Evolutionary conservation across 2,797 vertebrate species (phyloP), one percentile per base, ranked within the genome.

Genomic region (Anguilla marmorata): DNA sequence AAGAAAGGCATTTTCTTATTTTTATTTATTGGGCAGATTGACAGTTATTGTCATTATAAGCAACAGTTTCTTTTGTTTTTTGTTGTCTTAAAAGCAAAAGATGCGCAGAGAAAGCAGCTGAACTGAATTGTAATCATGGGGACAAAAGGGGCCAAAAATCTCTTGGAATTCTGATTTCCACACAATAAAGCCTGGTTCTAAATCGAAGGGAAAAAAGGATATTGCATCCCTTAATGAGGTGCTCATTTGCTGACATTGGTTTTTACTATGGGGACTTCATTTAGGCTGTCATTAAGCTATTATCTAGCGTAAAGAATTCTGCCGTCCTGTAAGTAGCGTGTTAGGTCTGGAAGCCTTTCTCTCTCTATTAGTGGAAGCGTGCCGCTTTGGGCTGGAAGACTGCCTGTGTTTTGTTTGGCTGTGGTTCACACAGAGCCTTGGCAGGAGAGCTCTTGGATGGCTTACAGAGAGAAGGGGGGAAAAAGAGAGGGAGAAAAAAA

Each of bases 351-450:
- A 90, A 92, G 93, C 91, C 89, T 90, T 96, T 95, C 83, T 93
- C 95, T 96, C 96, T 97, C 96, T 96, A 94, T 97, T 96, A 97
- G 97, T 96, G 97, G 96, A 95, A 97, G 97, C 94, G 96, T 94
- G 96, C 96, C 94, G 96, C 95, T 95, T 95, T 95, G 94, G 95
- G 90, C 96, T 96, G 97, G 97, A 96, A 95, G 93, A 94, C 90
- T 94, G 97, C 96, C 96, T 95, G 96, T 98, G 97, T 98, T 98
- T 97, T 96, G 96, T 97, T 97, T 98, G 97, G 97, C 96, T 95
- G 94, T 93, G 87, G 93, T 95, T 97, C 96, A 95, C 94, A 96
- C 93, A 94, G 95, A 91, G 96, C 93, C 94, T 96, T 97, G 97
- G 97, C 97, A 96, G 95, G 92, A 91, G 94, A 93, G 94, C 95